These are phyloP conservation scores for Drosophila punjabiensis DNA, from an alignment of 1,140 invertebrate genomes.

Conservation along the genomic window DNA sequence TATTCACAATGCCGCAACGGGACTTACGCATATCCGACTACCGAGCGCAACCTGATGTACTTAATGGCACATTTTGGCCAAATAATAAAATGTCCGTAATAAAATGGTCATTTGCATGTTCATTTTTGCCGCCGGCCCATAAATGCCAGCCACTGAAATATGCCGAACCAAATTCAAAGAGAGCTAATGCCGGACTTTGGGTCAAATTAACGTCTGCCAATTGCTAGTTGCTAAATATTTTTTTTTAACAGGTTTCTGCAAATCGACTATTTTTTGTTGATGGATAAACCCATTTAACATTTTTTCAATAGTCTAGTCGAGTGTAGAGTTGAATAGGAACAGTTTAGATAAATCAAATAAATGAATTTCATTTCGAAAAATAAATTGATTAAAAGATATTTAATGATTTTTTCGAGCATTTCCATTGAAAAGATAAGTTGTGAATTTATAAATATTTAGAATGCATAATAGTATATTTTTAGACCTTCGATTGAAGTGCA, in stretches of 20 bases:
- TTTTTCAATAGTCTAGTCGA: too few species aligned
- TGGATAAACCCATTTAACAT: not conserved
- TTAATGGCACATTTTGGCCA: constrained; percentile 68
- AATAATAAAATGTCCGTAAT: constrained; percentile 78
- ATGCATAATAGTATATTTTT: too few species aligned
- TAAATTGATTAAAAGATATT: too few species aligned
- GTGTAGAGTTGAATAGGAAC: too few species aligned
- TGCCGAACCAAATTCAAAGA: constrained; percentile 5
- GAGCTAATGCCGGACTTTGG: constrained; percentile 1
- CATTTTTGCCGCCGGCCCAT: constrained; percentile 40
- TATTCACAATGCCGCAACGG: constrained; percentile 58
- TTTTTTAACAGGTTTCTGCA: not conserved
- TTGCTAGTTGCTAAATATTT: constrained; percentile 46
- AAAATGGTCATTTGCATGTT: constrained; percentile 75
- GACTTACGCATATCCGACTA: constrained; percentile 37
- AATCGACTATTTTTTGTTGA: not conserved
- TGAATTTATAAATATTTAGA: too few species aligned
- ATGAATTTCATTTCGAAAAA: too few species aligned
- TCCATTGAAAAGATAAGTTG: too few species aligned
- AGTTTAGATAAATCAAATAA: too few species aligned
- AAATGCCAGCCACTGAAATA: constrained; percentile 57
- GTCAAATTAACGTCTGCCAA: constrained; percentile 58
- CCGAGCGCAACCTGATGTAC: constrained; percentile 57
- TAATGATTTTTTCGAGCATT: too few species aligned
- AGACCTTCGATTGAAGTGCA: too few species aligned